Conservation (phyloP, 92 coral and sea anemone species). For the Galaxea fascicularis region DNA sequence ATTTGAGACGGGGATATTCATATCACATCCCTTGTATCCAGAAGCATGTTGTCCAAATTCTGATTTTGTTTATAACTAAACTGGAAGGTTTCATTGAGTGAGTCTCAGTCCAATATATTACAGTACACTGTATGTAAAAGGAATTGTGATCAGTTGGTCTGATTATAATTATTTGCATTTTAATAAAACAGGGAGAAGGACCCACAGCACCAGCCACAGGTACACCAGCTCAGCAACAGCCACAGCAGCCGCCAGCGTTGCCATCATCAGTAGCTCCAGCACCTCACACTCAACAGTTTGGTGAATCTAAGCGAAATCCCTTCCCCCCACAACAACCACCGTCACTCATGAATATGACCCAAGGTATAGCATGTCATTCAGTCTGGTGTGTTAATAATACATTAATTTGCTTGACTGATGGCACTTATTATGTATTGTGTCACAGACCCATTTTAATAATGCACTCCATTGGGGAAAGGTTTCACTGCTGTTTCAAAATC, state of each 20-base stretch:
- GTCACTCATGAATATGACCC: constrained; percentile 49
- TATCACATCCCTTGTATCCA: no score
- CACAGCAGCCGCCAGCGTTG: constrained; percentile 35
- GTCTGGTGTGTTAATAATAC: not conserved
- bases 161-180: not conserved
- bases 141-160: no score
- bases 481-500: no score
- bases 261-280: constrained; percentile 77
- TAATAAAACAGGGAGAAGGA: constrained; percentile 53
- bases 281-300: constrained; percentile 50
- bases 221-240: constrained; percentile 52
- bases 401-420: not conserved
- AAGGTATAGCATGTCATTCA: not conserved
- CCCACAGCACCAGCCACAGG: constrained; percentile 54
- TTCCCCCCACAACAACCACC: constrained; percentile 45
- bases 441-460: no score
- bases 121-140: no score
- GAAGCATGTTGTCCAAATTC: no score
- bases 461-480: no score
- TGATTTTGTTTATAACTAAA: no score
- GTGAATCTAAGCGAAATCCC: constrained; percentile 11
- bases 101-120: no score
- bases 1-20: no score
- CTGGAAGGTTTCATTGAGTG: no score
- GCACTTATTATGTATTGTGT: no score